Conservation (phyloP, 1,140 invertebrate species). For the Cotesia typhae region DNA sequence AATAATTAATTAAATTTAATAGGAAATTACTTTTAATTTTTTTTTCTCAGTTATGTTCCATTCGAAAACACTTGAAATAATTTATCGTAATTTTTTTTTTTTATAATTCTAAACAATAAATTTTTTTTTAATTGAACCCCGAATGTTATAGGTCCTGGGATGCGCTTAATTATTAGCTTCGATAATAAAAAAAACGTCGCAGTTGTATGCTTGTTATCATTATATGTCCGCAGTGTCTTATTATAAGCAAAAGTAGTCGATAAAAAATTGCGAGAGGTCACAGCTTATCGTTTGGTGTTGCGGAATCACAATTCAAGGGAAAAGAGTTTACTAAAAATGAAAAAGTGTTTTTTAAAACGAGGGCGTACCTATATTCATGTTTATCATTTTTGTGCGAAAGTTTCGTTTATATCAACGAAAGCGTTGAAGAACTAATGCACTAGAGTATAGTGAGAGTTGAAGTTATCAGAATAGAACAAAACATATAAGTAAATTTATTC, state of each 20-base stretch:
- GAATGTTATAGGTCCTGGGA: background rate
- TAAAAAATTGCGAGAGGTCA: slow-evolving; percentile 9
- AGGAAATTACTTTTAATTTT: too few species aligned
- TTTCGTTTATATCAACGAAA: slow-evolving; percentile 27
- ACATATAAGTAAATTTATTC: slow-evolving; percentile 5
- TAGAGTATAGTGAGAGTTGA: slow-evolving; percentile 34
- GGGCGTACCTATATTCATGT: background rate
- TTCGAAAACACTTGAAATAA: slow-evolving; percentile 1
- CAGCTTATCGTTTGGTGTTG: background rate
- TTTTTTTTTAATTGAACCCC: too few species aligned
- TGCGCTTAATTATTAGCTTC: slow-evolving; percentile 16
- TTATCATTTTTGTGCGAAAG: slow-evolving; percentile 17
- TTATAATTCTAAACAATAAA: too few species aligned
- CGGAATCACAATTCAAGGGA: slow-evolving; percentile 14
- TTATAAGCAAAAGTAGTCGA: slow-evolving; percentile 2
- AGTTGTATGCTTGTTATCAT: too few species aligned
- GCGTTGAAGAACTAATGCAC: slow-evolving; percentile 24
- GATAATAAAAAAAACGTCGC: background rate
- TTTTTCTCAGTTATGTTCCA: too few species aligned
- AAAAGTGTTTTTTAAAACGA: slow-evolving; percentile 17
- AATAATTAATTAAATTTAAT: too few species aligned
- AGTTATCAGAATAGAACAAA: slow-evolving; percentile 28
- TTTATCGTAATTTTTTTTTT: background rate
- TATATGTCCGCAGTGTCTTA: background rate
- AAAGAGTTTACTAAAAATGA: slow-evolving; percentile 1